Percentiles rank a stretch among this genome's conserved stretches.
Conservation (phyloP, 2,888 invertebrate species). For the Dilophus febrilis region DNA sequence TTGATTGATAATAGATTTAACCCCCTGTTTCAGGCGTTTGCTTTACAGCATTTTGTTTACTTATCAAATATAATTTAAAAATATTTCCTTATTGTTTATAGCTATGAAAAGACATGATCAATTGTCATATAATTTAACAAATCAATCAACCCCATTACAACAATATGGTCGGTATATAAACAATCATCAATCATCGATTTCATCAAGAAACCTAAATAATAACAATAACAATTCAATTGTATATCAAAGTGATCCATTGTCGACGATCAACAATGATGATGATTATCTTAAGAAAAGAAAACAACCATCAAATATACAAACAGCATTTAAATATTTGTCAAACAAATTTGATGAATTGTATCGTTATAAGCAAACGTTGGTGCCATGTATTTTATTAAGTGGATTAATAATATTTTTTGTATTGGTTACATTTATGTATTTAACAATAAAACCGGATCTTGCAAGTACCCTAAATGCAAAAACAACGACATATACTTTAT, state of each 20-base stretch:
- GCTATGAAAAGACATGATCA: too few relatives aligned
- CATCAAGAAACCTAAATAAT: conserved; percentile 1
- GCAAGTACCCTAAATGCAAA: conserved; percentile 22
- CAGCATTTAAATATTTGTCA: conserved; percentile 14
- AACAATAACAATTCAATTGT: conserved; percentile 7
- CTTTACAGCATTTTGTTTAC: too few relatives aligned
- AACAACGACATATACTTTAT: conserved; percentile 37
- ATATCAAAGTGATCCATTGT: neutral
- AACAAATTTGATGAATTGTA: conserved; percentile 16
- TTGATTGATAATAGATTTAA: too few relatives aligned
- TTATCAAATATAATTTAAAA: too few relatives aligned
- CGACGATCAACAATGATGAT: too few relatives aligned
- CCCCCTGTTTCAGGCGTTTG: too few relatives aligned
- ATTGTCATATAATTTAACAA: too few relatives aligned
- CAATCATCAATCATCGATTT: conserved; percentile 23
- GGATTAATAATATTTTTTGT: conserved; percentile 46
- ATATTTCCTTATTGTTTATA: too few relatives aligned
- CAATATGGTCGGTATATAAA: conserved; percentile 17
- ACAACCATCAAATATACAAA: conserved; percentile 7
- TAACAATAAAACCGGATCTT: conserved; percentile 34
- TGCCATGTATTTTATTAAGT: conserved; percentile 44
- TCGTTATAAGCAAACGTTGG: conserved; percentile 27
- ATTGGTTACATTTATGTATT: conserved; percentile 46
- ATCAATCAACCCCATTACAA: too few relatives aligned
- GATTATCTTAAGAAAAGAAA: too few relatives aligned